Evolutionary conservation across 2,113 vertebrate species (phyloP).

Genomic region (Hipposideros armiger): DNA sequence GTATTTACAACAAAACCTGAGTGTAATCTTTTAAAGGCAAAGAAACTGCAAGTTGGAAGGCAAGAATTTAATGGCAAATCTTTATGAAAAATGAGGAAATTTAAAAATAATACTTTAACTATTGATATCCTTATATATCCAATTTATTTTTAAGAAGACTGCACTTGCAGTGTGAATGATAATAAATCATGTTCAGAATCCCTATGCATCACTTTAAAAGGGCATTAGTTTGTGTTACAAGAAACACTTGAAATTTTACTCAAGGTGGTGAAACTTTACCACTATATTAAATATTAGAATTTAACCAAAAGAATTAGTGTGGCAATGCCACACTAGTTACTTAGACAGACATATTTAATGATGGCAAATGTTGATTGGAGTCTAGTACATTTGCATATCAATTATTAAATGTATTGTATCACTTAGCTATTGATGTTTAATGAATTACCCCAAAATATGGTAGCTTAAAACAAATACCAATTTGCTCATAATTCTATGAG

Average conservation of each 20-base stretch:
- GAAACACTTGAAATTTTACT: slow-evolving; percentile 8
- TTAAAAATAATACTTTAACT: slow-evolving; percentile 38
- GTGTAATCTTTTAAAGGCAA: slow-evolving; percentile 40
- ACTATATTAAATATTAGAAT: not conserved
- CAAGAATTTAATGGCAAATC: not conserved
- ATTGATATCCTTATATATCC: not conserved
- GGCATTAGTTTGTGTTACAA: not conserved
- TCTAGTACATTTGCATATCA: not conserved
- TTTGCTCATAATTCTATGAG: not conserved
- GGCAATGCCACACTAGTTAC: not conserved
- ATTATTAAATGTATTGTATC: not conserved
- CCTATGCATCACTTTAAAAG: not conserved
- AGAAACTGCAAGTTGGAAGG: slow-evolving; percentile 21
- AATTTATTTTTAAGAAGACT: slow-evolving; percentile 51
- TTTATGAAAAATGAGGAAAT: slow-evolving; percentile 55
- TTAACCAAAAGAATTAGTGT: not conserved
- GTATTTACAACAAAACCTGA: slow-evolving; percentile 8
- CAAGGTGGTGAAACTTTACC: not conserved
- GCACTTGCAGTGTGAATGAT: not conserved
- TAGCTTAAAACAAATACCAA: not conserved
- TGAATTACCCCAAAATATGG: not conserved
- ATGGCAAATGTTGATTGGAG: not conserved
- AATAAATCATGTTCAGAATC: not conserved
- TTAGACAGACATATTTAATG: not conserved
- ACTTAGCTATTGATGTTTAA: not conserved